Base-by-base conservation (phyloP, 1,140 invertebrate genomes). In the Drosophila orosa region DNA sequence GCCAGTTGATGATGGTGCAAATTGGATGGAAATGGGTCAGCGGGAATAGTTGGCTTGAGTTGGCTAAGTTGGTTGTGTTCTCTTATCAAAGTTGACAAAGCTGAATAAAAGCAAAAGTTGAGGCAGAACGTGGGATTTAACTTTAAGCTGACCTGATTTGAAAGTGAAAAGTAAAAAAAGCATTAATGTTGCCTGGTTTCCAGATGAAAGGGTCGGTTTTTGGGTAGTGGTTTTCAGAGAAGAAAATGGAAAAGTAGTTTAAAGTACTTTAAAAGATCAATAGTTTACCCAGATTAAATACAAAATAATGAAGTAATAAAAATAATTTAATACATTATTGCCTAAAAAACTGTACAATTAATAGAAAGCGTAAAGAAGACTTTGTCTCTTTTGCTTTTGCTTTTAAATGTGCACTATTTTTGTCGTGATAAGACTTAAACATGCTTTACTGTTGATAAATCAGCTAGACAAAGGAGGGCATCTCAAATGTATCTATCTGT, bases 21-120 rank as follows among this genome's bases (percentile, higher is more conserved):
- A 63, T 48, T 35, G 58, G 33, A 63, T 67, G 62, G 29, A 68
- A 74, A 56, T 74, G 69, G 74, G 66, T 80, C 40, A 80, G 74
- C 60, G 65, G 61, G 39, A 65, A 47, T 63, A 61, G 67, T 48
- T 48, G 35, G 42, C 24, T 58, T 10, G 63, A 69, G 67, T 71
- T 57, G 48, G 35, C 47, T 68, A 45, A 68, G 62, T 67, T 27
- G 25, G 31, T 39, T 27, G 44, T 10, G 50, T 17, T 57, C 8
- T 37, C 9, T 56, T 68, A 56, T 69, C 48, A 69, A 69, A 71
- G 67, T 57, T 69, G 65, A 58, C 66, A 45, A 56, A 69, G 65
- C 33, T 19, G 35, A n/a, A 25, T 33, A 39, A 58, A 47, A 58
- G 25, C 24, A 69, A 71, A 69, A 69, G 65, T 57, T 57, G 1